These are phyloP conservation scores for Acrocephalus kingi DNA, from an alignment of 2,113 vertebrate species.

Conservation along the genomic window DNA sequence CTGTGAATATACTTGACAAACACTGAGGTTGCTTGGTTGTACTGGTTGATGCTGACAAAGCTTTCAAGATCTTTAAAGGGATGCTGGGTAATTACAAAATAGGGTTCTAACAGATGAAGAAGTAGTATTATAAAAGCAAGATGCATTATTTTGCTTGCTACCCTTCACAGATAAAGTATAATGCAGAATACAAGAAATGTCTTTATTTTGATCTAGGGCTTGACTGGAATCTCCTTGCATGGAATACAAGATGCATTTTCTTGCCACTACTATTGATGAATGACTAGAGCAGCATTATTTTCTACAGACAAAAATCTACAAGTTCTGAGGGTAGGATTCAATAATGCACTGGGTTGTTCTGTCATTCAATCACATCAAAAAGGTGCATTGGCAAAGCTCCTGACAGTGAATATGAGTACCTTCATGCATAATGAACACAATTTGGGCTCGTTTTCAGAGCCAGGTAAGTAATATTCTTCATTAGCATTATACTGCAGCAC, in stretches of 20 bases:
- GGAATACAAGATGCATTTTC: not conserved
- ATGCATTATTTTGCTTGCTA: not conserved
- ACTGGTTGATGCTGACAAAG: not conserved
- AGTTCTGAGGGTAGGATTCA: not conserved
- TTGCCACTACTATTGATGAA: not conserved
- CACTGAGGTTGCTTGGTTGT: not conserved
- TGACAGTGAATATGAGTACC: not conserved
- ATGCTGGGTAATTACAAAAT: not conserved
- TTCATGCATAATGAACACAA: not conserved
- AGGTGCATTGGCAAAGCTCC: not conserved
- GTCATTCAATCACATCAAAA: not conserved
- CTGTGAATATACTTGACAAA: not conserved
- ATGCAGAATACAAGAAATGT: not conserved
- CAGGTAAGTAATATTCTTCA: not conserved
- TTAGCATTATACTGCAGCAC: not conserved
- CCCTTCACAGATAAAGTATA: not conserved
- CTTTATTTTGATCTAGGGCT: not conserved
- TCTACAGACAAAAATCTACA: not conserved
- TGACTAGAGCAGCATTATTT: not conserved
- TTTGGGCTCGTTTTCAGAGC: slow-evolving; percentile 7
- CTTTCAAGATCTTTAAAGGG: not conserved
- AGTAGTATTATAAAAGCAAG: not conserved
- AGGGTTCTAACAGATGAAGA: not conserved
- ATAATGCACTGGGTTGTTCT: not conserved
- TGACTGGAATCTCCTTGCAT: not conserved